Evolutionary conservation across 2,113 vertebrate genomes (phyloP), one percentile per base, ranked within the genome.

Genomic region (Eptesicus fuscus): DNA sequence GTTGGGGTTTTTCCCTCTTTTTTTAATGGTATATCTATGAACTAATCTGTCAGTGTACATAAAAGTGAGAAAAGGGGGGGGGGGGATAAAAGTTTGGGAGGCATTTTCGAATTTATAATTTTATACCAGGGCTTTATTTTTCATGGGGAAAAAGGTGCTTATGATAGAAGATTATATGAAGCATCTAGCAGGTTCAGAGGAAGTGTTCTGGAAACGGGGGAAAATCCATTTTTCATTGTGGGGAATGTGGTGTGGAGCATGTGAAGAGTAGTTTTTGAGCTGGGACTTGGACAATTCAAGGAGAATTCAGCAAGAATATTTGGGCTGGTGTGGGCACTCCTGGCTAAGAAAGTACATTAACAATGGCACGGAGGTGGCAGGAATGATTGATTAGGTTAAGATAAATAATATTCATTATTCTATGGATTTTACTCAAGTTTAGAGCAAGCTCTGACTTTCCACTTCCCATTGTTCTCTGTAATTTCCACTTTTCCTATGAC

Each of bases 351-450:
- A 69, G 76, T 30, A 4, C 42, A 17, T 89, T 87, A 92, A 83
- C 53, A 88, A 69, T 88, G 47, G 8, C 51, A 51, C 49, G 16
- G 14, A 63, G 28, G 12, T 94, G 30, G 28, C 65, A 88, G 35
- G 18, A 86, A 10, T 89, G 51, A 70, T 40, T 76, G 17, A 51
- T 67, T 94, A 42, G 14, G 28, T 73, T 90, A 65, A 91, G 95
- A 92, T 44, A 71, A 35, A 59, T 61, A 59, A 30, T 51, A 56
- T 13, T 12, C 8, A 18, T 87, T 7, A 77, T 47, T 88, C 25
- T 22, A 25, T 79, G 32, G 79, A 53, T 11, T 59, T 77, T 94
- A 91, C 91, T 90, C 49, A 97, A 71, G 22, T 74, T 73, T 23
- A 82, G 35, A 82, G 32, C 37, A 23, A 74, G 22, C 35, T n/a